Evolutionary conservation across 92 coral and sea anemone species (phyloP), one percentile per base, ranked within the genome.

Genomic region (Heliopora coerulea): DNA sequence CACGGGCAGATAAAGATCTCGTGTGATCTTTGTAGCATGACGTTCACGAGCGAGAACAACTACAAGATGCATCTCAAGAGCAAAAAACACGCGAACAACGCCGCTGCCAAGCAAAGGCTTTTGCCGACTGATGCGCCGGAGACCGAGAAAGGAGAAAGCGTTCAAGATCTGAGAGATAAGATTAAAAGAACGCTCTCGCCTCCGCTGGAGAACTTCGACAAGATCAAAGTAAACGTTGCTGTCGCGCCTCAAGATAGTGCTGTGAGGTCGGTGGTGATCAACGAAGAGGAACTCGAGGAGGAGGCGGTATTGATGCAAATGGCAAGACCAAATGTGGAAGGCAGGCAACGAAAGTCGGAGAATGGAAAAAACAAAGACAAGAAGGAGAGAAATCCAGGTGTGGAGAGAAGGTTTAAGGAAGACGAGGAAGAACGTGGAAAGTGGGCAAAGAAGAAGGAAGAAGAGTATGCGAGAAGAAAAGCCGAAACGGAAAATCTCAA

Each of bases 141-240:
- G 30, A 50, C 49, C 17, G 81, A 18, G 37, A 78, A 65, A 21
- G 61, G 30, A 28, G 78, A 44, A 25, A 66, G 62, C 34, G 65
- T 82, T 19, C 73, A 75, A 11, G 86, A 82, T 30, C 86, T 82
- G 6, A 63, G 86, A 23, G 86, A 82, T 57, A 82, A 82, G 57
- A 82, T 82, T 26, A 75, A 56, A 41, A 41, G 73, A 25, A 69
- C 81, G 26, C 74, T 70, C 33, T 70, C 77, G 6, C 77, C 77
- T 6, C 77, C 77, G 27, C 29, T 50, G n/a, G 77, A 70, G 41
- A 70, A 54, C 49, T 70, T 70, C 35, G 77, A 70, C 35, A 70
- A 52, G 41, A 70, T 70, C 26, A 70, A 70, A 70, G 77, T 70
- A 48, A 70, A 70, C 20, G 58, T 70, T 17, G 77, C 77, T 30